A percentile compares a stretch with the other conserved stretches of the same genome.
Conservation (phyloP, 2,113 vertebrate genomes). For the Campylorhamphus procurvoides region DNA sequence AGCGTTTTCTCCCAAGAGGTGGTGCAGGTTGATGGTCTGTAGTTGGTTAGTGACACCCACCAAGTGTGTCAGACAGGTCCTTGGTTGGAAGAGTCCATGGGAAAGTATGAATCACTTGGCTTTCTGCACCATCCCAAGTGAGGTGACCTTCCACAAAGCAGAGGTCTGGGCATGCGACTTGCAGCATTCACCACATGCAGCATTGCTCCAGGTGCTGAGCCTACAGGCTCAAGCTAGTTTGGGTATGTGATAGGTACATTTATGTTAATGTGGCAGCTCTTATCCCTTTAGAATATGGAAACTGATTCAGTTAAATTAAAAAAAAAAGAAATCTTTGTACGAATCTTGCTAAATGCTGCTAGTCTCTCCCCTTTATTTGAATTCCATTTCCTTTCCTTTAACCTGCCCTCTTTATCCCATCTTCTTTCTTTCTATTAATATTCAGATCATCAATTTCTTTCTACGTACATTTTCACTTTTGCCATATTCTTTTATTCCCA, state of each 20-base stretch:
- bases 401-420: background rate
- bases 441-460: constrained; percentile 1
- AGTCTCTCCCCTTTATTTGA: background rate
- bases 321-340: background rate
- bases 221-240: background rate
- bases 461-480: background rate
- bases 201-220: background rate
- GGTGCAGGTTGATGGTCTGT: background rate
- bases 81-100: background rate
- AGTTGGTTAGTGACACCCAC: background rate
- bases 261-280: background rate
- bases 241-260: background rate
- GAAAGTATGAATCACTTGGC: fast-evolving
- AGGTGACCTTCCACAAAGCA: background rate
- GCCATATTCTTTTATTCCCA: constrained; percentile 9
- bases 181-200: background rate
- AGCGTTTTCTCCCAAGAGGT: background rate
- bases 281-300: background rate
- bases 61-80: background rate
- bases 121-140: background rate
- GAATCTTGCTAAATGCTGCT: background rate
- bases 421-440: constrained; percentile 40
- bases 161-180: background rate
- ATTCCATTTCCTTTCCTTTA: background rate
- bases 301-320: background rate